These are phyloP conservation scores for Drosophila triauraria DNA, from an alignment of 1,140 invertebrate genomes.

Conservation along the genomic window DNA sequence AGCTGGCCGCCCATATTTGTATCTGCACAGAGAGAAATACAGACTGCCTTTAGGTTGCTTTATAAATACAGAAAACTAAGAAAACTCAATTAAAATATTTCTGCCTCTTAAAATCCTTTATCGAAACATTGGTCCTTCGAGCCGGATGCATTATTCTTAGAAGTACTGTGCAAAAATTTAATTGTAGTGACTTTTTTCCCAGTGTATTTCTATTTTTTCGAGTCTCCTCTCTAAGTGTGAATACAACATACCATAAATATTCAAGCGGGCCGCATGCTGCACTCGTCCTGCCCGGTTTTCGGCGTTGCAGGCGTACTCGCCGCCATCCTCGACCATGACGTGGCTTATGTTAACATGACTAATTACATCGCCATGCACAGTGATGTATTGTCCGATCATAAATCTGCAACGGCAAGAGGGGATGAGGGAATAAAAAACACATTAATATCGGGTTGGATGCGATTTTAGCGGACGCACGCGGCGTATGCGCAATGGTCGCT, in stretches of 20 bases:
- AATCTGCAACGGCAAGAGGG: conserved; percentile 86
- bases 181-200: not conserved
- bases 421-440: conserved; percentile 44
- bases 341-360: conserved; percentile 95
- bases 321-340: conserved; percentile 94
- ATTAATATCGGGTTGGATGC: conserved; percentile 62
- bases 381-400: conserved; percentile 93
- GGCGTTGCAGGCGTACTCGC: conserved; percentile 93
- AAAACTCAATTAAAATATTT: not conserved
- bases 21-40: conserved; percentile 4
- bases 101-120: not conserved
- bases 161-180: not conserved
- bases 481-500: conserved; percentile 62
- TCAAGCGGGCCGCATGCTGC: conserved; percentile 91
- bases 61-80: not conserved
- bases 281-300: conserved; percentile 92
- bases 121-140: too few relatives aligned
- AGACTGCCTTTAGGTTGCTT: not conserved
- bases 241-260: conserved; percentile 91
- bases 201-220: conserved; percentile 19
- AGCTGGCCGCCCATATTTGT: conserved; percentile 41
- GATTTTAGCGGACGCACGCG: conserved; percentile 45
- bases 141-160: too few relatives aligned
- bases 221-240: conserved; percentile 33
- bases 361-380: conserved; percentile 92